Percentiles rank a stretch among this genome's conserved stretches.
Conservation (phyloP, 2,113 vertebrate species). For the Mola mola region DNA sequence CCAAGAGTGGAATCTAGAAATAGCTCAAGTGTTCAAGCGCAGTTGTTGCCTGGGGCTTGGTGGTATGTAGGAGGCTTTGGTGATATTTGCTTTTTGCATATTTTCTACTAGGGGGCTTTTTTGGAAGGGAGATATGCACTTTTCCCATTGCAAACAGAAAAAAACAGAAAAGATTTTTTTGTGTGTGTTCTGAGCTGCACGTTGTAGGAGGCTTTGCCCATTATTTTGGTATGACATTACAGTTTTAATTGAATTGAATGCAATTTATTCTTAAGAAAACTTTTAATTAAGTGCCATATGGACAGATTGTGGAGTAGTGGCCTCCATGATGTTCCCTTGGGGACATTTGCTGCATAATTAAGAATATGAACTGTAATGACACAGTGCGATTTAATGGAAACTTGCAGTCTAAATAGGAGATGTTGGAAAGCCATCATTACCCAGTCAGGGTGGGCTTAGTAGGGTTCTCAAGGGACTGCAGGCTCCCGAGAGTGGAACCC, state of each 20-base stretch:
- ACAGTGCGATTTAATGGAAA: slow-evolving; percentile 85
- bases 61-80: slow-evolving; percentile 87
- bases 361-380: slow-evolving; percentile 88
- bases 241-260: slow-evolving; percentile 88
- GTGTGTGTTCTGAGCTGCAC: slow-evolving; percentile 69
- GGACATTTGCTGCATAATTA: slow-evolving; percentile 86
- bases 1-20: slow-evolving; percentile 86
- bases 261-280: slow-evolving; percentile 88
- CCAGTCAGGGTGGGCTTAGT: slow-evolving; percentile 64
- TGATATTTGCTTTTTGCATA: slow-evolving; percentile 87
- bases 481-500: slow-evolving; percentile 60
- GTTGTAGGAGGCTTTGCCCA: slow-evolving; percentile 81
- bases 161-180: slow-evolving; percentile 50
- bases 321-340: slow-evolving; percentile 83
- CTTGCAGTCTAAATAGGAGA: slow-evolving; percentile 80
- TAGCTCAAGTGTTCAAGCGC: slow-evolving; percentile 84
- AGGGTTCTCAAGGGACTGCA: slow-evolving; percentile 67
- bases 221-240: slow-evolving; percentile 87
- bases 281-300: slow-evolving; percentile 89
- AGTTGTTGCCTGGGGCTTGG: slow-evolving; percentile 80
- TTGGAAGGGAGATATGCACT: slow-evolving; percentile 73
- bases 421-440: slow-evolving; percentile 79
- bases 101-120: slow-evolving; percentile 80
- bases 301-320: slow-evolving; percentile 84
- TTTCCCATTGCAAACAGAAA: slow-evolving; percentile 74